Evolutionary conservation across 2,888 invertebrate genomes (phyloP).

Genomic region (Atherix ibis): DNA sequence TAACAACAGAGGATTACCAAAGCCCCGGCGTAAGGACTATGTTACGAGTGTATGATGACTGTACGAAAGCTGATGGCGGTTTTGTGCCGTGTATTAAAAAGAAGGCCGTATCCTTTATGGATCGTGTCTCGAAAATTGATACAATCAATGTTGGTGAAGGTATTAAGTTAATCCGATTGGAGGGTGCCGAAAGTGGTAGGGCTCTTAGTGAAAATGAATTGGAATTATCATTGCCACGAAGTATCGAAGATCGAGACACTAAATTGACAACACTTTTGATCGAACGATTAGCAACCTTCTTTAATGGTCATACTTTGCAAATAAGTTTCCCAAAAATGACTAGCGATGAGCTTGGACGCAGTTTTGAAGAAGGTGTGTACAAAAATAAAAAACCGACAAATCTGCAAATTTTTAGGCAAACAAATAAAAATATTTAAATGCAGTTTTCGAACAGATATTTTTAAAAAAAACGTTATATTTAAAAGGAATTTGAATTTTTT

Average conservation of each 20-base stretch:
- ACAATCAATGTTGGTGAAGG: slow-evolving; percentile 47
- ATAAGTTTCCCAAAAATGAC: slow-evolving; percentile 58
- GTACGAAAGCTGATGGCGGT: slow-evolving; percentile 48
- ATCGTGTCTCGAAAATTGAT: slow-evolving; percentile 56
- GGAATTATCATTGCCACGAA: slow-evolving; percentile 50
- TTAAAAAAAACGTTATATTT: no score
- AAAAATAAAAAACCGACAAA: no score
- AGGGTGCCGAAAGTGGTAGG: slow-evolving; percentile 21
- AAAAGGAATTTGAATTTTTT: no score
- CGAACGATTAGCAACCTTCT: slow-evolving; percentile 52
- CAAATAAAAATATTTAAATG: no score
- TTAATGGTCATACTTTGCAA: slow-evolving; percentile 61
- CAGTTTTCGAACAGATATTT: no score
- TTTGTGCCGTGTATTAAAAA: slow-evolving; percentile 63
- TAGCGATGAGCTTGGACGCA: slow-evolving; percentile 48
- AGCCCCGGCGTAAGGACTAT: slow-evolving; percentile 47
- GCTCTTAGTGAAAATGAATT: slow-evolving; percentile 49
- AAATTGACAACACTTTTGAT: slow-evolving; percentile 51
- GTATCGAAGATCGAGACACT: slow-evolving; percentile 47
- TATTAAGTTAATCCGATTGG: slow-evolving; percentile 45
- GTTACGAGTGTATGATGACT: slow-evolving; percentile 62
- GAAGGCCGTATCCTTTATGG: slow-evolving; percentile 64
- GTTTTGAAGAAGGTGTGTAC: slow-evolving; percentile 56
- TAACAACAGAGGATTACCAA: slow-evolving; percentile 27
- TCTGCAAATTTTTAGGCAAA: no score